A percentile compares a stretch with the other conserved stretches of the same genome.
Evolutionary conservation across 2,888 invertebrate species (phyloP).

Genomic region (Tetropium fuscum): DNA sequence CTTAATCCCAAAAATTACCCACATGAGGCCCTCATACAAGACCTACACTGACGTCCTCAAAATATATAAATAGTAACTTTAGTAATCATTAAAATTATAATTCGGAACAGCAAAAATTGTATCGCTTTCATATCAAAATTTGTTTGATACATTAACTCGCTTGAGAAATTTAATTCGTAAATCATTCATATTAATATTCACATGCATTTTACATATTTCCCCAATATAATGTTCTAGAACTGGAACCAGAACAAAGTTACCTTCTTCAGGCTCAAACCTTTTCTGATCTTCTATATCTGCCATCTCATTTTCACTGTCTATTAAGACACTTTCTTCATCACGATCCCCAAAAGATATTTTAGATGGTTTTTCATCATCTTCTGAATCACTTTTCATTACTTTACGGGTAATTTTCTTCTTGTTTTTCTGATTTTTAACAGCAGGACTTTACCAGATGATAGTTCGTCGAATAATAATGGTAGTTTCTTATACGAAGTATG

Average conservation of each 20-base stretch:
- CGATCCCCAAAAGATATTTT: neutral
- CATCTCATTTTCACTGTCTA: conserved; percentile 3
- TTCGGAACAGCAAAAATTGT: conserved; percentile 3
- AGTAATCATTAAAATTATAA: no score
- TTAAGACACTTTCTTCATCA: neutral
- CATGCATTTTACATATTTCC: conserved; percentile 4
- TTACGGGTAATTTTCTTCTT: neutral
- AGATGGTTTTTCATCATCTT: neutral
- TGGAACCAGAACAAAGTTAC: neutral
- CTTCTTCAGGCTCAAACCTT: conserved; percentile 2
- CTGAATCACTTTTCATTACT: conserved; percentile 2
- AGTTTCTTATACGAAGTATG: no score
- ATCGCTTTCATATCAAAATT: conserved; percentile 3
- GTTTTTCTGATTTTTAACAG: no score
- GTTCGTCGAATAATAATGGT: no score
- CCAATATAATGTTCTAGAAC: conserved; percentile 7
- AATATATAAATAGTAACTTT: no score
- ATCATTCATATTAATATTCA: neutral
- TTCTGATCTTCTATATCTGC: conserved; percentile 3
- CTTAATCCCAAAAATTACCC: no score
- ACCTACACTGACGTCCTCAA: no score
- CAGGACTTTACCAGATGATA: no score
- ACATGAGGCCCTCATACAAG: no score
- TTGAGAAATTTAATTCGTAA: conserved; percentile 4
- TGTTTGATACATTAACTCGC: neutral